Evolutionary conservation across 2,888 invertebrate species (phyloP), one percentile per base, ranked within the genome.

Genomic region (Drosophila tanythrix): DNA sequence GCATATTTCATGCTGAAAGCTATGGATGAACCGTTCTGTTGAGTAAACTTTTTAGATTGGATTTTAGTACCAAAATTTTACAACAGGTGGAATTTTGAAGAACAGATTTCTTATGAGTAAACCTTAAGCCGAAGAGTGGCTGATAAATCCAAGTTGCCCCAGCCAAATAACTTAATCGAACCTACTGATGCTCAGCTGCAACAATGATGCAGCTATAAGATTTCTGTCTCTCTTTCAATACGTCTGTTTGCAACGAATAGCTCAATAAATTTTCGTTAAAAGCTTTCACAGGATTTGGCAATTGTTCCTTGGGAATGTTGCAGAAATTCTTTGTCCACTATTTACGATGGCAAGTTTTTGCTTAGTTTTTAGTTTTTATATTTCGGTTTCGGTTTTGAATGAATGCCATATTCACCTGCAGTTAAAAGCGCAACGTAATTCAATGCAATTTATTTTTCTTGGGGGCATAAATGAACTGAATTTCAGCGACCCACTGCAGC

Each of bases 361-460:
- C 78, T 72, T 65, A 62, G 52, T 31, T 29, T 59, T 60, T 57
- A 59, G 27, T 59, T 67, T 59, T 56, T 18, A 55, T 46, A 29
- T 31, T 61, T 38, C 38, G 7, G 38, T 38, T 58, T 55, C 56
- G 35, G 51, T 65, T 53, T 58, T n/a, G n/a, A 56, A 57, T 56
- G 29, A 40, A 59, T 2, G 46, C 46, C 69, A 56, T 55, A 27
- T 38, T 35, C 38, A 71, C 70, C 85, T 83, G 80, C 78, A 74
- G 74, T 51, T 83, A 85, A 84, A 74, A 83, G 83, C 82, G n/a
- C 51, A 55, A 50, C 77, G 76, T 82, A 76, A 82, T 70, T 84
- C 82, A 82, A 76, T 78, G 80, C 78, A 40, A 57, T 74, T 75
- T 60, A 63, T 66, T 74, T 81, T 59, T 62, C 70, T 61, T 40